phyloP scores from a whole-genome alignment of 2,797 vertebrate genomes.

The Lateolabrax maculatus region DNA sequence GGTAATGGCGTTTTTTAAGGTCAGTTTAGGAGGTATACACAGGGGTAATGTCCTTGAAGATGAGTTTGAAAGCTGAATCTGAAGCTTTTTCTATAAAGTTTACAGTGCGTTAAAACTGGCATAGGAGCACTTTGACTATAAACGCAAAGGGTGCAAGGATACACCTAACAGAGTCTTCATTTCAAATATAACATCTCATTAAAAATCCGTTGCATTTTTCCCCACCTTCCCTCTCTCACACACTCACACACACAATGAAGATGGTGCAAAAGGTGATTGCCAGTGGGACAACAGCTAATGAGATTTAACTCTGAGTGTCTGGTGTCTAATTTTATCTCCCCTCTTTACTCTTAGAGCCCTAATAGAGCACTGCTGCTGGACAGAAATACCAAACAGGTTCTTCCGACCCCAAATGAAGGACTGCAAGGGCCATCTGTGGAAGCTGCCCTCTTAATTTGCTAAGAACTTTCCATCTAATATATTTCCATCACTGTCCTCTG shows the following conservation, averaged over 20 bases:
- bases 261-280: slow-evolving; percentile 60
- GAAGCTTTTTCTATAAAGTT: slow-evolving; percentile 29
- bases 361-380: slow-evolving; percentile 54
- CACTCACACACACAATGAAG: slow-evolving; percentile 18
- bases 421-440: slow-evolving; percentile 56
- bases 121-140: slow-evolving; percentile 14
- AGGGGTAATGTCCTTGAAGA: slow-evolving; percentile 14
- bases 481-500: slow-evolving; percentile 66
- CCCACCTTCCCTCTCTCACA: not conserved
- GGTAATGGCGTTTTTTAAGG: not conserved
- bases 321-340: slow-evolving; percentile 75
- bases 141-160: slow-evolving; percentile 35
- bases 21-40: slow-evolving; percentile 2
- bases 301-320: slow-evolving; percentile 66
- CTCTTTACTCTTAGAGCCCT: slow-evolving; percentile 60
- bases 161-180: slow-evolving; percentile 8
- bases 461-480: slow-evolving; percentile 51
- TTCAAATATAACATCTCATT: slow-evolving; percentile 56
- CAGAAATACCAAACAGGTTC: slow-evolving; percentile 73
- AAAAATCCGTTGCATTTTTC: slow-evolving; percentile 48
- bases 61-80: slow-evolving; percentile 23
- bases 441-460: slow-evolving; percentile 63
- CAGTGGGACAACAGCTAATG: slow-evolving; percentile 71
- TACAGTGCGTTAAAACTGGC: slow-evolving; percentile 39
- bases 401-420: slow-evolving; percentile 40